Conservation (phyloP, 2,797 vertebrate species). For the Chrysocyon brachyurus region DNA sequence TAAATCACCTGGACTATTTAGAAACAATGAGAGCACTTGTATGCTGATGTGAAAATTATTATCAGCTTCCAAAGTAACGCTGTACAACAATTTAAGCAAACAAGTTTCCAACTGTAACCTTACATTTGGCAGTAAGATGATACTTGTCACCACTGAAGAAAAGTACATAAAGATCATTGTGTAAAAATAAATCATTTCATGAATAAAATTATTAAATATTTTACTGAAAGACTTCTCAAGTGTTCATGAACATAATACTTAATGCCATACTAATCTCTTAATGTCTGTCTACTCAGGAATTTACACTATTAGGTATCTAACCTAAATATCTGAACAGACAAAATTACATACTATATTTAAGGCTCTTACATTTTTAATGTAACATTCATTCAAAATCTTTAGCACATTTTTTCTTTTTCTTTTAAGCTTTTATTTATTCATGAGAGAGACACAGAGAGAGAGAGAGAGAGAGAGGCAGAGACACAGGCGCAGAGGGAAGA, state of each 20-base stretch:
- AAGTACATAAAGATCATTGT: neutral
- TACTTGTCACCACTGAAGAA: neutral
- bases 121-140: neutral
- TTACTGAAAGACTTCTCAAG: constrained; percentile 41
- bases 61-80: neutral
- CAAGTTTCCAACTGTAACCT: neutral
- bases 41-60: constrained; percentile 14
- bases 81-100: neutral
- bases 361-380: constrained; percentile 35
- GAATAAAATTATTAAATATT: constrained; percentile 33
- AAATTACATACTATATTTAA: neutral
- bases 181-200: constrained; percentile 44
- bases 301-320: neutral
- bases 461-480: no score
- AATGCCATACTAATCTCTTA: neutral
- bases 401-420: neutral
- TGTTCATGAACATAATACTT: constrained; percentile 20
- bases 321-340: constrained; percentile 46
- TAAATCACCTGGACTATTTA: constrained; percentile 54
- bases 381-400: constrained; percentile 12
- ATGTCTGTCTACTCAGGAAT: neutral
- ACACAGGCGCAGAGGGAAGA: no score
- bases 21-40: neutral
- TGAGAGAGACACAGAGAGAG: no score
- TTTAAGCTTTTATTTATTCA: no score